Evolutionary conservation across 2,888 invertebrate genomes (phyloP).

Genomic region (Epirrhoe alternata): DNA sequence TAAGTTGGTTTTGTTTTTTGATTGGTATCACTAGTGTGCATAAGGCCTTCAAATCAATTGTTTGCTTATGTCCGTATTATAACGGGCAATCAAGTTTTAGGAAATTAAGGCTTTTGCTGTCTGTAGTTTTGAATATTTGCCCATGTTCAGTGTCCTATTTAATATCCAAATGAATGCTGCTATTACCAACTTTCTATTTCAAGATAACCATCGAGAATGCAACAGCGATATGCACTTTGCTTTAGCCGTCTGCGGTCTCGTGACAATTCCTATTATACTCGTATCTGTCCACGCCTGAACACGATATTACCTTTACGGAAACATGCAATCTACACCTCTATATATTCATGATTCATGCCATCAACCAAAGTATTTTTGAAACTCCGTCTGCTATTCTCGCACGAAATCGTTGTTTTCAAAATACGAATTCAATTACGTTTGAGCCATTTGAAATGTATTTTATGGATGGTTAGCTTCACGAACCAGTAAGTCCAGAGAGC

Average conservation of each 20-base stretch:
- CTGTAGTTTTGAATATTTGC: conserved; percentile 3
- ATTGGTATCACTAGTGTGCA: neutral
- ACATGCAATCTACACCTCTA: conserved; percentile 22
- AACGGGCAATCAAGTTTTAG: neutral
- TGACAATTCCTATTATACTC: conserved; percentile 49
- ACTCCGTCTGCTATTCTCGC: conserved; percentile 11
- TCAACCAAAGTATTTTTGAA: conserved; percentile 12
- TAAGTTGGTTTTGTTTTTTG: conserved; percentile 5
- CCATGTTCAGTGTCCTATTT: conserved; percentile 24
- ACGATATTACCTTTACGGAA: conserved; percentile 34
- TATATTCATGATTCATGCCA: conserved; percentile 26
- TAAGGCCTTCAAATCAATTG: neutral
- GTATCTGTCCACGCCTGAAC: conserved; percentile 29
- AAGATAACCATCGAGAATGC: conserved; percentile 49
- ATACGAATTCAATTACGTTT: conserved; percentile 38
- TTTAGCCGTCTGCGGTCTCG: conserved; percentile 50
- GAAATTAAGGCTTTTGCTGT: neutral
- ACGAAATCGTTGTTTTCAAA: conserved; percentile 26
- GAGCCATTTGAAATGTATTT: conserved; percentile 36
- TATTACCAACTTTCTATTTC: conserved; percentile 51
- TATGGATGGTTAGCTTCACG: conserved; percentile 38
- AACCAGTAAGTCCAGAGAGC: conserved; percentile 42
- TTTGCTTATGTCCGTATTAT: neutral
- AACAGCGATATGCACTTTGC: conserved; percentile 61
- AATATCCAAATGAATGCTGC: conserved; percentile 38